Conservation (phyloP, 2,113 vertebrate species). For the Melospiza georgiana region DNA sequence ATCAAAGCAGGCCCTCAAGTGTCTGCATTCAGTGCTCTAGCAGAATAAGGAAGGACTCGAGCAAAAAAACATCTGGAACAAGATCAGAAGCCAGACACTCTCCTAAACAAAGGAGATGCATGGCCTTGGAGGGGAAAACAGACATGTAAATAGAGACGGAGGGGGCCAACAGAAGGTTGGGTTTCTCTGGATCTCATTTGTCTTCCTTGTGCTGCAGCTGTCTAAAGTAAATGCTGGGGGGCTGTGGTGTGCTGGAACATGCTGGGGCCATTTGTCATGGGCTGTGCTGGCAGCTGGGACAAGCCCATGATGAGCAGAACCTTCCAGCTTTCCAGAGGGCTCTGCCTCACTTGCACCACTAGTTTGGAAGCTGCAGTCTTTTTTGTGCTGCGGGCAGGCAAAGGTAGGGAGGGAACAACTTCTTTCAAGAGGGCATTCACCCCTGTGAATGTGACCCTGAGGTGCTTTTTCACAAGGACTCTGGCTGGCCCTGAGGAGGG, state of each 20-base stretch:
- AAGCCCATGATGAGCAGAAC: neutral
- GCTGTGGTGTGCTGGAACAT: neutral
- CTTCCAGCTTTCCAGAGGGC: neutral
- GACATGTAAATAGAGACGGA: neutral
- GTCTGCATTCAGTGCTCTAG: neutral
- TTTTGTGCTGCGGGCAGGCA: neutral
- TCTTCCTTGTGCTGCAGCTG: slow-evolving; percentile 10
- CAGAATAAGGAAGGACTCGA: neutral
- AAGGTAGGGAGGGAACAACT: neutral
- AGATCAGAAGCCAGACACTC: neutral
- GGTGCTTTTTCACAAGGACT: neutral
- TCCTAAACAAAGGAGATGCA: slow-evolving; percentile 30
- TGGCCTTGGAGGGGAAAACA: slow-evolving; percentile 13
- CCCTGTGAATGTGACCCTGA: neutral
- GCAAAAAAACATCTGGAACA: neutral
- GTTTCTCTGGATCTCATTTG: slow-evolving; percentile 44
- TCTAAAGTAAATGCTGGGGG: slow-evolving; percentile 10
- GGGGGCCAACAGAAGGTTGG: neutral
- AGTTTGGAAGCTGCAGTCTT: neutral
- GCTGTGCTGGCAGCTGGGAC: neutral
- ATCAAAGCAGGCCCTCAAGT: neutral
- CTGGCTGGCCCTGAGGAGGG: neutral
- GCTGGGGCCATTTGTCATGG: neutral
- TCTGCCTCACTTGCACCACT: neutral
- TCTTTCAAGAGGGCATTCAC: neutral